Conservation (phyloP, 2,797 vertebrate species). For the Aphelocoma californica region DNA sequence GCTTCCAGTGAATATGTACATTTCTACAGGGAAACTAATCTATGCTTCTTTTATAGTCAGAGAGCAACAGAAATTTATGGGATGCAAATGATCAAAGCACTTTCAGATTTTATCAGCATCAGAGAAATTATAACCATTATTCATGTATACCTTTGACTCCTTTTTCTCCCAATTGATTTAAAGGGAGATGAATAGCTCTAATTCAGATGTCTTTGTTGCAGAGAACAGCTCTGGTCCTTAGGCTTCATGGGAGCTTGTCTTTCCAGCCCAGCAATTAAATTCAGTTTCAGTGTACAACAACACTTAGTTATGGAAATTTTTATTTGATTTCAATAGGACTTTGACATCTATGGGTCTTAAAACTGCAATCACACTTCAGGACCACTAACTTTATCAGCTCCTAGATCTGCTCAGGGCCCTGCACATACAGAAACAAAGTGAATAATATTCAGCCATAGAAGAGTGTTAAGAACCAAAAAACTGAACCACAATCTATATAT, state of each 20-base stretch:
- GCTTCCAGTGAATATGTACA: background rate
- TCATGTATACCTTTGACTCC: background rate
- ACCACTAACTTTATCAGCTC: background rate
- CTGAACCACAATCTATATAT: background rate
- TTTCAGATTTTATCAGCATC: background rate
- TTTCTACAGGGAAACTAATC: background rate
- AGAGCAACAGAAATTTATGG: background rate
- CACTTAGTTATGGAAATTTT: background rate
- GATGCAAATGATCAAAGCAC: background rate
- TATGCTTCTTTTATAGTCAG: background rate
- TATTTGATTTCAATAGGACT: background rate
- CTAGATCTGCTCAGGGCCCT: background rate
- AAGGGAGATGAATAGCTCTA: background rate
- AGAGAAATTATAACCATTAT: background rate
- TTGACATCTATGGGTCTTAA: background rate
- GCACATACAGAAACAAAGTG: background rate
- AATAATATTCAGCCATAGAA: background rate
- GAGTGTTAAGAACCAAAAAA: background rate
- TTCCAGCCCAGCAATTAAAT: slow-evolving; percentile 9
- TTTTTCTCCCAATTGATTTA: background rate
- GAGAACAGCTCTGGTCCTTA: background rate
- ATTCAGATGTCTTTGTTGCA: background rate
- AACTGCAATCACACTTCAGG: background rate
- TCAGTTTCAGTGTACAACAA: background rate
- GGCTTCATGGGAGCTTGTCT: background rate